A percentile compares a stretch with the other conserved stretches of the same genome.
phyloP scores from a whole-genome alignment of 2,797 vertebrate genomes.

The Xiphophorus birchmanni region DNA sequence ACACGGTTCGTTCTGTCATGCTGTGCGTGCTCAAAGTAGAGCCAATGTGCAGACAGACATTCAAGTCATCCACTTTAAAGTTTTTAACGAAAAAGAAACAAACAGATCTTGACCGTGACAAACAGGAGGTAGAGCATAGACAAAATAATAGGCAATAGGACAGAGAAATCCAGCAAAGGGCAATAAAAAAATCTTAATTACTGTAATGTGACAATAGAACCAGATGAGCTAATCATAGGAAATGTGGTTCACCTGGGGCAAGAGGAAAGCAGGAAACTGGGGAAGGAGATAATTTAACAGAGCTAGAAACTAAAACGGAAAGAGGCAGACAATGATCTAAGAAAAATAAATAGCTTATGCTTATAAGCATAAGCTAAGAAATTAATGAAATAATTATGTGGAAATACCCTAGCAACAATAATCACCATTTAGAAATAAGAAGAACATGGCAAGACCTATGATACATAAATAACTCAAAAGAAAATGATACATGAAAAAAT shows the following conservation, averaged over 20 bases:
- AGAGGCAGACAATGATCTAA: not conserved
- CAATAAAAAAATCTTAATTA: not conserved
- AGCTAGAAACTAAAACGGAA: not conserved
- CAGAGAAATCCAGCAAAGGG: not conserved
- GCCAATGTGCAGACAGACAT: not conserved
- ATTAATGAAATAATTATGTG: not conserved
- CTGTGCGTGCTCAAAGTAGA: not conserved
- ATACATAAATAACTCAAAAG: too few species aligned
- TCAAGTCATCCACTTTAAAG: not conserved
- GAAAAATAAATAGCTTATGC: not conserved
- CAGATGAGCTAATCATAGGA: not conserved
- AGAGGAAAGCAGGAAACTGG: not conserved
- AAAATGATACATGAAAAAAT: too few species aligned
- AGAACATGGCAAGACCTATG: too few species aligned
- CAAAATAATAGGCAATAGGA: not conserved
- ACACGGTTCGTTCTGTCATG: not conserved
- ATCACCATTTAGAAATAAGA: too few species aligned
- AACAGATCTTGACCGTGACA: not conserved
- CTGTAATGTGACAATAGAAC: not conserved
- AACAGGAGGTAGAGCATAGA: not conserved
- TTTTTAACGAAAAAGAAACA: not conserved
- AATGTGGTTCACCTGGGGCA: not conserved
- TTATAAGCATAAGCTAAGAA: not conserved
- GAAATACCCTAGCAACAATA: too few species aligned
- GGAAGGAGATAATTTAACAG: too few species aligned